These are phyloP conservation scores for Frankliniella fusca DNA, from an alignment of 2,888 invertebrate genomes.

Conservation along the genomic window DNA sequence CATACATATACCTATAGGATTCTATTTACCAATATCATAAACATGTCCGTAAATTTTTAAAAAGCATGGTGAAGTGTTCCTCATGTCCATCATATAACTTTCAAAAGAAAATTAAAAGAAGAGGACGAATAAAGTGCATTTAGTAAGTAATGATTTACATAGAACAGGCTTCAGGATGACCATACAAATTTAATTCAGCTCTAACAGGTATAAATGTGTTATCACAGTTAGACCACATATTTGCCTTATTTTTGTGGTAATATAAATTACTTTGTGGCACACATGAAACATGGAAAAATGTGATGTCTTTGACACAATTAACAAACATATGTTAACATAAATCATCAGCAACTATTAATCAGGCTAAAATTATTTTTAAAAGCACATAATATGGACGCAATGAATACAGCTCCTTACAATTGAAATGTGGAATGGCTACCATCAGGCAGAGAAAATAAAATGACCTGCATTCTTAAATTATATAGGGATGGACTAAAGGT, in stretches of 20 bases:
- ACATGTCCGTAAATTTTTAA: too few species aligned
- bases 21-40: too few species aligned
- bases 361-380: not conserved
- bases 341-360: too few species aligned
- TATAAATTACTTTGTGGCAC: constrained; percentile 10
- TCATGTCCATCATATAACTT: too few species aligned
- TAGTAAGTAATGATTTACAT: not conserved
- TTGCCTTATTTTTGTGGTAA: not conserved
- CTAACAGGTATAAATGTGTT: constrained; percentile 5
- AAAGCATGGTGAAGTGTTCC: too few species aligned
- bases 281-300: not conserved
- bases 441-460: not conserved
- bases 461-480: not conserved
- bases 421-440: not conserved
- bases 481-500: not conserved
- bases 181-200: not conserved
- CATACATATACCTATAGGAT: too few species aligned
- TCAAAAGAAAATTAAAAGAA: too few species aligned
- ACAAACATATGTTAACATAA: not conserved
- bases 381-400: not conserved
- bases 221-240: not conserved
- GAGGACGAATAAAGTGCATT: not conserved
- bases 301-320: not conserved
- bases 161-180: constrained; percentile 6
- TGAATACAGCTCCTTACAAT: not conserved